A percentile compares a stretch with the other conserved stretches of the same genome.
Evolutionary conservation across 2,888 invertebrate genomes (phyloP).

Genomic region (Aethes cnicana): DNA sequence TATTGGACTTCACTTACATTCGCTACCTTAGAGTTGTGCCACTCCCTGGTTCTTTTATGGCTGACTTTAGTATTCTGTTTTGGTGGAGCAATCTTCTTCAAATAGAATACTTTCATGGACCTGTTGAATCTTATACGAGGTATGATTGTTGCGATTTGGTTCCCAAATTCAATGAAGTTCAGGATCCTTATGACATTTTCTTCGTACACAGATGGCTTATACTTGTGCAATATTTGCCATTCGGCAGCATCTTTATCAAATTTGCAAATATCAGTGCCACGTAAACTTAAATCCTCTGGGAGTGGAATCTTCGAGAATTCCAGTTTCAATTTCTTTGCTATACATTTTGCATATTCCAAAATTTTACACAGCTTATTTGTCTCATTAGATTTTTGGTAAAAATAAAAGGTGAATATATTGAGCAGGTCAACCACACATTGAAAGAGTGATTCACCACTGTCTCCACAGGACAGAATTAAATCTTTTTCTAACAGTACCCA

Average conservation of each 20-base stretch:
- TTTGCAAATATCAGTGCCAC: conserved; percentile 86
- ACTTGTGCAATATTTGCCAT: conserved; percentile 84
- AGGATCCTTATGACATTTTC: conserved; percentile 89
- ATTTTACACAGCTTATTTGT: conserved; percentile 50
- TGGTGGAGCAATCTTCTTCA: conserved; percentile 59
- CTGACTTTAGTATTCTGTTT: conserved; percentile 65
- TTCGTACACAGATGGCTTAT: conserved; percentile 83
- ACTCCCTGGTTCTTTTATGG: conserved; percentile 69
- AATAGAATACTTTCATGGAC: conserved; percentile 69
- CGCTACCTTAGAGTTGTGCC: conserved; percentile 71
- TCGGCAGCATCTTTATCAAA: conserved; percentile 86
- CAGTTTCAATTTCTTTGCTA: conserved; percentile 78
- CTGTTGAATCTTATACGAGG: conserved; percentile 86
- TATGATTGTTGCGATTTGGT: conserved; percentile 85
- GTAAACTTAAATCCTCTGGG: conserved; percentile 88
- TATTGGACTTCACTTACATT: conserved; percentile 50
- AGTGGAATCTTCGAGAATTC: conserved; percentile 85
- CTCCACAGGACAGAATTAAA: conserved; percentile 89
- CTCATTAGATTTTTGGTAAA: conserved; percentile 58
- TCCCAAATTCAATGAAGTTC: conserved; percentile 91
- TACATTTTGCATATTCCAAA: conserved; percentile 56
- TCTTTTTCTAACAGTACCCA: conserved; percentile 92
- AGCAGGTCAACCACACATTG: conserved; percentile 90
- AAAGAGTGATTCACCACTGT: conserved; percentile 90
- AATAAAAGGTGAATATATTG: conserved; percentile 90